Percentiles rank a stretch among this genome's conserved stretches.
These are phyloP conservation scores for Rhagoletis pomonella DNA, from an alignment of 1,140 invertebrate species.

Conservation along the genomic window DNA sequence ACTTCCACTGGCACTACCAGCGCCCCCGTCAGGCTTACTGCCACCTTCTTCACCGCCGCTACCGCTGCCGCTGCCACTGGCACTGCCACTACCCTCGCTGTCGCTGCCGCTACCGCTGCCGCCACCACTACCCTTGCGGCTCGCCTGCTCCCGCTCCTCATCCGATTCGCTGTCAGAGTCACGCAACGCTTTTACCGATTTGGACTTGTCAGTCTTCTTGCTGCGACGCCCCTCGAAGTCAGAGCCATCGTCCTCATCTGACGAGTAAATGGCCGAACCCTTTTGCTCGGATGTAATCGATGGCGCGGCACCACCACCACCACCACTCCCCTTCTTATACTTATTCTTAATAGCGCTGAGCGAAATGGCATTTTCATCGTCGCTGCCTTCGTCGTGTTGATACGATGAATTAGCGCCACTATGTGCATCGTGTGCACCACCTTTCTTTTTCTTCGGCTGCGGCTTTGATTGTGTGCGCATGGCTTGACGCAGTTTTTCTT, in stretches of 20 bases:
- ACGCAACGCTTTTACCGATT: slow-evolving; percentile 82
- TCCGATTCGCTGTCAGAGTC: slow-evolving; percentile 84
- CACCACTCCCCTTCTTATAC: slow-evolving; percentile 82
- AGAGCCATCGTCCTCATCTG: slow-evolving; percentile 92
- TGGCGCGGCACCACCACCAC: slow-evolving; percentile 54
- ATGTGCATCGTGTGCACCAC: slow-evolving; percentile 77
- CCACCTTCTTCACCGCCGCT: slow-evolving; percentile 11
- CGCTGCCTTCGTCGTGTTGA: slow-evolving; percentile 87
- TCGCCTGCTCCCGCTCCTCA: slow-evolving; percentile 61
- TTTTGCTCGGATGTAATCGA: slow-evolving; percentile 67
- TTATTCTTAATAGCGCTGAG: slow-evolving; percentile 96
- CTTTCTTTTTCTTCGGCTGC: slow-evolving; percentile 79
- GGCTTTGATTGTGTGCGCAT: slow-evolving; percentile 81
- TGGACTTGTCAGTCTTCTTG: slow-evolving; percentile 85
- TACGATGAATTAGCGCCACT: slow-evolving; percentile 69
- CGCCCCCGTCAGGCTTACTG: slow-evolving; percentile 57
- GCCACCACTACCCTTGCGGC: slow-evolving; percentile 60
- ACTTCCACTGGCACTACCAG: slow-evolving; percentile 59
- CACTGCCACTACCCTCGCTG: slow-evolving; percentile 53
- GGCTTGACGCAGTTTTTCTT: slow-evolving; percentile 91
- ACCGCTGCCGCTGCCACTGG: neutral
- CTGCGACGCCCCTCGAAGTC: slow-evolving; percentile 87
- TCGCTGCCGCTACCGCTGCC: slow-evolving; percentile 62
- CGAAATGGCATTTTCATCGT: slow-evolving; percentile 93
- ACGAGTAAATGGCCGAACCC: slow-evolving; percentile 90